A percentile compares a stretch with the other conserved stretches of the same genome.
Conservation (phyloP, 1,140 invertebrate species). For the Lutraria rhynchaena region DNA sequence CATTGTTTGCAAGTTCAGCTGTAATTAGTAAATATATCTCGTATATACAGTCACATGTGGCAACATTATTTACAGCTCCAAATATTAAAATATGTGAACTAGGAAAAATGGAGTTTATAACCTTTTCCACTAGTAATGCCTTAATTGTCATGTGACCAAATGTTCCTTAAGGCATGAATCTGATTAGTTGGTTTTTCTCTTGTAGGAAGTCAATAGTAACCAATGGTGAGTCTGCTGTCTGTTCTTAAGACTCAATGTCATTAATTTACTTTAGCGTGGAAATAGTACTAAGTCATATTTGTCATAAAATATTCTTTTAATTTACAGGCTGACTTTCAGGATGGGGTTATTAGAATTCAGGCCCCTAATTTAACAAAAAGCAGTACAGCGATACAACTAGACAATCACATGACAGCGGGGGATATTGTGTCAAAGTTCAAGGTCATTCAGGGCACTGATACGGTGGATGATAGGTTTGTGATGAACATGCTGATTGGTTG, state of each 20-base stretch:
- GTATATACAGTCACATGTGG: too few species aligned
- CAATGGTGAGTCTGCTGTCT: not conserved
- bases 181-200: too few species aligned
- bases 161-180: too few species aligned
- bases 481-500: too few species aligned
- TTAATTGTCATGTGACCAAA: too few species aligned
- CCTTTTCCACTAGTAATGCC: too few species aligned
- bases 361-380: conserved; percentile 84
- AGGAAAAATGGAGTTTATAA: too few species aligned
- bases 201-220: not conserved
- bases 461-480: conserved; percentile 47
- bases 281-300: not conserved
- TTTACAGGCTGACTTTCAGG: conserved; percentile 82
- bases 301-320: too few species aligned
- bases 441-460: conserved; percentile 52
- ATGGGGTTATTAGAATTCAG: conserved; percentile 83
- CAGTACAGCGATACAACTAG: conserved; percentile 82
- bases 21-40: too few species aligned
- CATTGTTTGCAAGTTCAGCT: too few species aligned
- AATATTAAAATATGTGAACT: too few species aligned
- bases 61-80: too few species aligned
- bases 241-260: not conserved
- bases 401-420: conserved; percentile 82
- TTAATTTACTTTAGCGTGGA: not conserved
- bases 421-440: conserved; percentile 83